phyloP scores from a whole-genome alignment of 35 echinoderm and acorn worm genomes.

The Patiria miniata region DNA sequence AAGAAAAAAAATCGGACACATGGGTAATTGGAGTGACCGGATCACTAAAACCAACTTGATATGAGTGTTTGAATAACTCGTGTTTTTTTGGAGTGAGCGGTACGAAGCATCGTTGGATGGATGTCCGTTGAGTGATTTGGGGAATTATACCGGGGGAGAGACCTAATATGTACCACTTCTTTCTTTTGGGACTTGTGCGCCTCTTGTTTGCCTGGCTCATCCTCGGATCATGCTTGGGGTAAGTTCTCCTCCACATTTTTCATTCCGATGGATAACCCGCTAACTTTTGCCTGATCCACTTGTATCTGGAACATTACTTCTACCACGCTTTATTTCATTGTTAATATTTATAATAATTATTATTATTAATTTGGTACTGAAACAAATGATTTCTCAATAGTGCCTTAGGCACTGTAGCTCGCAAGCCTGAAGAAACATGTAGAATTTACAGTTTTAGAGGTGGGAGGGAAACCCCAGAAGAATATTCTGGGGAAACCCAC shows the following conservation, averaged over 20 bases:
- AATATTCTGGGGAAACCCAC: no score
- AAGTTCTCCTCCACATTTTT: not conserved
- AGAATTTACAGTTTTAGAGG: no score
- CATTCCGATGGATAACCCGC: not conserved
- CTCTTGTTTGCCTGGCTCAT: not conserved
- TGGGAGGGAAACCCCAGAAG: no score
- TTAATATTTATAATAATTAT: not conserved
- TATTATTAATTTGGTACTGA: not conserved
- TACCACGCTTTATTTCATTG: not conserved
- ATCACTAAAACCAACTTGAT: not conserved
- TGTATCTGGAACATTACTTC: no score
- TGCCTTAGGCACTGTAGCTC: not conserved
- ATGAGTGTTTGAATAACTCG: not conserved
- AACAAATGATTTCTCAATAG: not conserved
- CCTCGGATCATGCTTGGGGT: not conserved
- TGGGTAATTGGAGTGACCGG: not conserved
- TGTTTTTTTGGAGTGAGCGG: not conserved
- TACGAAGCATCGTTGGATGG: not conserved
- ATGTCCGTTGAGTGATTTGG: not conserved
- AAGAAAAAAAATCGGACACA: not conserved
- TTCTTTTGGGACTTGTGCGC: not conserved
- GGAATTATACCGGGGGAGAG: not conserved
- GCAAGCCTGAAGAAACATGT: no score
- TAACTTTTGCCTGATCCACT: not conserved
- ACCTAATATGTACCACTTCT: constrained; percentile 20